Conservation (phyloP, 2,113 vertebrate genomes). For the Paradoxurus hermaphroditus region DNA sequence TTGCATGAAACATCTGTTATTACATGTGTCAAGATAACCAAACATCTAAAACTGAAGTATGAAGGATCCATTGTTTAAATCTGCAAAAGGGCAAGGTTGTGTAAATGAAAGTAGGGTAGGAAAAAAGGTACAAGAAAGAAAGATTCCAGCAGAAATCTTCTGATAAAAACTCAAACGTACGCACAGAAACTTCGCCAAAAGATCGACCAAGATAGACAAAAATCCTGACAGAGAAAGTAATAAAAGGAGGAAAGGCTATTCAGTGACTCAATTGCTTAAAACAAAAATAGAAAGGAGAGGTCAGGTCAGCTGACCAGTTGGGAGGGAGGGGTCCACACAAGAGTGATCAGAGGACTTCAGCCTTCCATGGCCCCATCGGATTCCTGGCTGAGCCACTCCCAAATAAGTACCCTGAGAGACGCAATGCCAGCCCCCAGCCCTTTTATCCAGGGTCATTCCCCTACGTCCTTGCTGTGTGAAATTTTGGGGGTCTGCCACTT, state of each 20-base stretch:
- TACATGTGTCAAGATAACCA: background rate
- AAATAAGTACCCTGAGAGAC: background rate
- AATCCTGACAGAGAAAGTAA: background rate
- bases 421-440: background rate
- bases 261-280: background rate
- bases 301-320: too few species aligned
- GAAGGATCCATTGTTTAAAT: conserved; percentile 27
- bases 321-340: background rate
- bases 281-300: background rate
- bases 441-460: background rate
- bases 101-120: background rate
- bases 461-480: background rate
- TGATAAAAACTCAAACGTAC: background rate
- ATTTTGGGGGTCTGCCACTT: background rate
- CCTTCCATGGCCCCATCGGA: background rate
- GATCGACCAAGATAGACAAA: background rate
- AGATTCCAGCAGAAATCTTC: background rate
- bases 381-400: background rate
- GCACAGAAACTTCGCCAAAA: background rate
- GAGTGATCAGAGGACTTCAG: fast-evolving
- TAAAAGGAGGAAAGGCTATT: background rate
- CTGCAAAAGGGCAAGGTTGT: background rate
- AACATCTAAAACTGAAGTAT: background rate
- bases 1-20: conserved; percentile 48
- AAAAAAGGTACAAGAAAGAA: background rate